Percentiles rank a stretch among this genome's conserved stretches.
Evolutionary conservation across 2,113 vertebrate species (phyloP).

Genomic region (Panthera leo): DNA sequence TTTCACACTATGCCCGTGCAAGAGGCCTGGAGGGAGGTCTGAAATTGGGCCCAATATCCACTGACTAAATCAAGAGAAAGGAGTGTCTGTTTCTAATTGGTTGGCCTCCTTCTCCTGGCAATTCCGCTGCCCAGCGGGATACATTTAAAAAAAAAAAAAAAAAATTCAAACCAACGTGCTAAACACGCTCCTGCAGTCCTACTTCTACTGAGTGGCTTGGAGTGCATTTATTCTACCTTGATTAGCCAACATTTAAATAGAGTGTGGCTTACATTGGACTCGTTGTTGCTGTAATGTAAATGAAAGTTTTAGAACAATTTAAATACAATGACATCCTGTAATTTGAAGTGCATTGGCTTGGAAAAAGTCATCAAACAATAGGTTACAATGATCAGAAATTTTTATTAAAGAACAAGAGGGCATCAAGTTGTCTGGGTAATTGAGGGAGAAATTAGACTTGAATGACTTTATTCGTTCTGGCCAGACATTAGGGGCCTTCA

Average conservation of each 20-base stretch:
- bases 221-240: not conserved
- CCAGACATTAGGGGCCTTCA: not conserved
- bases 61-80: not conserved
- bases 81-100: not conserved
- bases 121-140: not conserved
- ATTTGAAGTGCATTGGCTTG: not conserved
- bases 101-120: not conserved
- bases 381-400: constrained; percentile 3
- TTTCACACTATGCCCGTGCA: not conserved
- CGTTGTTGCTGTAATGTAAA: not conserved
- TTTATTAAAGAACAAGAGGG: constrained; percentile 44
- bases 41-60: not conserved
- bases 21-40: not conserved
- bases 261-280: constrained; percentile 28
- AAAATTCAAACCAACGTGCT: not conserved
- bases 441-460: constrained; percentile 46
- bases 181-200: not conserved
- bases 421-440: constrained; percentile 31
- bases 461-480: constrained; percentile 41
- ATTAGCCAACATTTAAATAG: not conserved
- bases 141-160: not conserved
- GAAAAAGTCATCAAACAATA: constrained; percentile 27
- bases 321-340: constrained; percentile 32
- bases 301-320: constrained; percentile 32
- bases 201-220: not conserved